Conservation (phyloP, 2,888 invertebrate genomes). For the Mythimna loreyi region DNA sequence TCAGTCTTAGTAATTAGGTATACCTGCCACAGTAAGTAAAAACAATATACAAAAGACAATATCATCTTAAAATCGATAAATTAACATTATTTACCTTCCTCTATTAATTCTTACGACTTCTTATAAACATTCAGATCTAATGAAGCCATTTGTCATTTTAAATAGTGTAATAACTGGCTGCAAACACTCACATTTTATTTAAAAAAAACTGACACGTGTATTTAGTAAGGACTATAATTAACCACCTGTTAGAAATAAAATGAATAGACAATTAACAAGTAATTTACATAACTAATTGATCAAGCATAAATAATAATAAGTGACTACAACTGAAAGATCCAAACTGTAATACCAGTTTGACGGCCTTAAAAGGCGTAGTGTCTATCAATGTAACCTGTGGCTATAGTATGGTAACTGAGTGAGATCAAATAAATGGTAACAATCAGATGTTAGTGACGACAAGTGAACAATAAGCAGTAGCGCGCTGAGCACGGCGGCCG, state of each 20-base stretch:
- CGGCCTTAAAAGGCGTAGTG: neutral
- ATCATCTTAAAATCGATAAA: neutral
- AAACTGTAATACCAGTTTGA: neutral
- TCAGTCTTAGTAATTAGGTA: neutral
- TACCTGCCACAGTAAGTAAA: neutral
- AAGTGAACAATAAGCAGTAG: constrained; percentile 80
- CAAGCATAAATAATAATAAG: too few relatives aligned
- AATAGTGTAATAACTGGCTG: constrained; percentile 11
- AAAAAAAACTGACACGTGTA: constrained; percentile 23
- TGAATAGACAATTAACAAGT: constrained; percentile 3
- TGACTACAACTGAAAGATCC: neutral
- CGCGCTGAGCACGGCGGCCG: constrained; percentile 80
- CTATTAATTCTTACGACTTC: neutral
- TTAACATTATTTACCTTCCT: neutral
- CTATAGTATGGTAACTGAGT: constrained; percentile 26
- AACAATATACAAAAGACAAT: neutral
- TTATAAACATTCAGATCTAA: neutral
- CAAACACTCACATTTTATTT: constrained; percentile 5
- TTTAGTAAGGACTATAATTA: constrained; percentile 6
- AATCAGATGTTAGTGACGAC: constrained; percentile 62
- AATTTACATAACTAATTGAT: constrained; percentile 5
- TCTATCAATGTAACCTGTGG: constrained; percentile 2
- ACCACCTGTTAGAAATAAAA: constrained; percentile 7
- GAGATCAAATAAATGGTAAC: constrained; percentile 58
- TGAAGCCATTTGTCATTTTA: constrained; percentile 19